A percentile compares a stretch with the other conserved stretches of the same genome.
These are phyloP conservation scores for Emydoidea blandingii DNA, from an alignment of 2,797 vertebrate species.

Conservation along the genomic window DNA sequence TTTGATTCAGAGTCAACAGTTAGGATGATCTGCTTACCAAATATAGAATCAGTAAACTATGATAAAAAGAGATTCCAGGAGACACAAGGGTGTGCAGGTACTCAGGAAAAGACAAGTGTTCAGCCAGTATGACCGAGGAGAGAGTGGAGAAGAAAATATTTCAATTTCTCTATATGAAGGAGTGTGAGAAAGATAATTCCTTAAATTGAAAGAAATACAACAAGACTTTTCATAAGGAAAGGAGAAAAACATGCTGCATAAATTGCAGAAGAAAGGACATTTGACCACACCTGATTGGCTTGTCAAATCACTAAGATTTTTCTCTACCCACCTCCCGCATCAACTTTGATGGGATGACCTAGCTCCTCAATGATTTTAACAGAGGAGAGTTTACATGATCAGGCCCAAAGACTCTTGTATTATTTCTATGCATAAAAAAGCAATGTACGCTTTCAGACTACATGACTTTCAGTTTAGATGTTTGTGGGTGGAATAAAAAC, in stretches of 20 bases:
- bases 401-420: background rate
- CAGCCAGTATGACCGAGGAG: background rate
- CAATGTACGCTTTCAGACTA: background rate
- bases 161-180: background rate
- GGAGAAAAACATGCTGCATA: background rate
- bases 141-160: background rate
- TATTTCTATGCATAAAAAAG: slow-evolving; percentile 1
- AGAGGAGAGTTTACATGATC: background rate
- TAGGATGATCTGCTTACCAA: background rate
- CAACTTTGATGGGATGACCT: background rate
- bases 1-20: background rate
- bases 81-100: background rate
- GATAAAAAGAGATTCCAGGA: background rate
- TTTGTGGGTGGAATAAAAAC: background rate
- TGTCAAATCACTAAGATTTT: background rate
- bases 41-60: background rate
- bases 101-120: background rate
- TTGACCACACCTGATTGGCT: background rate
- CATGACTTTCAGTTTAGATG: background rate
- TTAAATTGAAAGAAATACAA: background rate
- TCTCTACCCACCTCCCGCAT: background rate
- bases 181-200: background rate
- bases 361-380: background rate
- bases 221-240: background rate
- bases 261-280: background rate